phyloP scores from a whole-genome alignment of 1,140 invertebrate species.

The Dendrolimus kikuchii region DNA sequence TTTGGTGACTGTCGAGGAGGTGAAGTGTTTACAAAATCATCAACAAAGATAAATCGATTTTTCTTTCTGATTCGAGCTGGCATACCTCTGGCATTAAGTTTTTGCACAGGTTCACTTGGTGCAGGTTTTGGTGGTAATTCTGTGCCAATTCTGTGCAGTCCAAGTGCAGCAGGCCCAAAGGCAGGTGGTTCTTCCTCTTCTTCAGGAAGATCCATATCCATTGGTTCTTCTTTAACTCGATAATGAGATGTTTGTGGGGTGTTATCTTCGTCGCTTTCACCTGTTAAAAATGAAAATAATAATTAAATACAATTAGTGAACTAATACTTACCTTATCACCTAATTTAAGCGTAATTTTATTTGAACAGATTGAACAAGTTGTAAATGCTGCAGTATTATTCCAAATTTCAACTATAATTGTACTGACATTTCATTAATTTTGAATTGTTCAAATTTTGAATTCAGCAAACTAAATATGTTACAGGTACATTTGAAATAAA shows the following conservation, averaged over 20 bases:
- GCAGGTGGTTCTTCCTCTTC: constrained; percentile 78
- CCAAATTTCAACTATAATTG: constrained; percentile 27
- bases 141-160: constrained; percentile 84
- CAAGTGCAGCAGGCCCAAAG: constrained; percentile 82
- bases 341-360: not conserved
- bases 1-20: constrained; percentile 79
- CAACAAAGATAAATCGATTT: constrained; percentile 92
- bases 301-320: constrained; percentile 4
- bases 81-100: constrained; percentile 88
- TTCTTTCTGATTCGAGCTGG: constrained; percentile 92
- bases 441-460: constrained; percentile 73
- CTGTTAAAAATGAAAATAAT: constrained; percentile 41
- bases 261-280: constrained; percentile 39
- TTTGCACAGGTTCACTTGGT: constrained; percentile 80
- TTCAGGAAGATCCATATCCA: constrained; percentile 77
- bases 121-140: constrained; percentile 80
- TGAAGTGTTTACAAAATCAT: constrained; percentile 89
- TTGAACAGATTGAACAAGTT: constrained; percentile 5
- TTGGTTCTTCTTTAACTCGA: constrained; percentile 74
- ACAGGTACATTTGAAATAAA: constrained; percentile 2
- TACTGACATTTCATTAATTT: constrained; percentile 62
- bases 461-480: constrained; percentile 23
- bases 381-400: constrained; percentile 10
- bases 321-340: not conserved
- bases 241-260: constrained; percentile 50